Evolutionary conservation across 2,888 invertebrate species (phyloP).

Genomic region (Scotopteryx bipunctaria): DNA sequence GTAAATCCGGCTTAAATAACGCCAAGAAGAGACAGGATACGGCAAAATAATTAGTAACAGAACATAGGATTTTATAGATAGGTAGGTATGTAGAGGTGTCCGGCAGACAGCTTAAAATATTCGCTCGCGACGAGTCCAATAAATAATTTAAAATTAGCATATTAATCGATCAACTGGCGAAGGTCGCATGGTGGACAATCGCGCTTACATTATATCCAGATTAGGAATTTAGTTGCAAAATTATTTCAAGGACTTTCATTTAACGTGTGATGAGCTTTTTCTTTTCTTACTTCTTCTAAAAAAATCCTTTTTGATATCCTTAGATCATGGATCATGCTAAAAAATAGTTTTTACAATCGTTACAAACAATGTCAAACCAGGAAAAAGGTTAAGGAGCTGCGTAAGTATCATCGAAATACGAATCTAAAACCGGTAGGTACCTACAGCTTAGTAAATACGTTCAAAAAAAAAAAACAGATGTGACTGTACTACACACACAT

Average conservation of each 20-base stretch:
- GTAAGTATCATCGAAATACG: background rate
- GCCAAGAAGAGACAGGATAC: too few relatives aligned
- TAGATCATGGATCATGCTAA: background rate
- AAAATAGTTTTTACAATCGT: background rate
- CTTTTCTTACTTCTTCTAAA: background rate
- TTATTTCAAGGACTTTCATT: constrained; percentile 55
- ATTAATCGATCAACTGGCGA: constrained; percentile 68
- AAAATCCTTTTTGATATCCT: too few relatives aligned
- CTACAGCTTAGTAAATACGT: background rate
- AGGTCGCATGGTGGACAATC: constrained; percentile 68
- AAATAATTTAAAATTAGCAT: constrained; percentile 68
- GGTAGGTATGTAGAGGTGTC: constrained; percentile 23
- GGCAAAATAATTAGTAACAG: background rate
- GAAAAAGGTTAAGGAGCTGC: constrained; percentile 1
- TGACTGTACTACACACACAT: background rate
- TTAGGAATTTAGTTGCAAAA: constrained; percentile 59
- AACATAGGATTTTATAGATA: background rate
- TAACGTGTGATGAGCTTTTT: constrained; percentile 39
- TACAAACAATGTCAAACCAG: constrained; percentile 3
- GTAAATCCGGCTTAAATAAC: too few relatives aligned
- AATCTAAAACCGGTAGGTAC: background rate
- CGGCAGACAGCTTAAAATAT: constrained; percentile 43
- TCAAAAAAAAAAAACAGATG: constrained; percentile 3
- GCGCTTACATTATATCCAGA: constrained; percentile 57
- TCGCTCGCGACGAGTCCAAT: constrained; percentile 51